Base-by-base conservation (phyloP, 2,113 vertebrate genomes). In the Plestiodon gilberti region DNA sequence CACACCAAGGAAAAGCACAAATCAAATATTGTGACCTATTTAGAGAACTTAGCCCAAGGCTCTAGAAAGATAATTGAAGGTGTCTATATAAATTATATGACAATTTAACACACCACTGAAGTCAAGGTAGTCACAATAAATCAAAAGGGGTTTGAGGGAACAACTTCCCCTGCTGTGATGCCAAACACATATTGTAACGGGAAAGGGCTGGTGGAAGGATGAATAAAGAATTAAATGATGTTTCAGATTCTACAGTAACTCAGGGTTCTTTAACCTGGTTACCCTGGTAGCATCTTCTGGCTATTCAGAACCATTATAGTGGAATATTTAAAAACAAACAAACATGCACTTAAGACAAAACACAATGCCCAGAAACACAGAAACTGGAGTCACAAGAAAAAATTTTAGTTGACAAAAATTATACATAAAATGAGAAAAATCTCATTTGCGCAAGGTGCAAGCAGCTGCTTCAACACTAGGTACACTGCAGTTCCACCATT, bases 401-500 rank as follows among this genome's bases (percentile, higher is more conserved):
- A 94, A 94, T 94, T 87, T 62, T 95, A 96, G 94, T 96, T 93
- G 95, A 96, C 94, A 95, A 95, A 89, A 93, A 94, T 95, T 96
- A 93, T 96, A 96, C 95, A 96, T 95, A 94, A 96, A 92, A 94
- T 93, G 92, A 94, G 94, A 95, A 95, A 95, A 96, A 93, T 95
- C 94, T 95, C 95, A 95, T 95, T 89, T 90, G 83, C 91, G 92
- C 91, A 92, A 94, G 92, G 92, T 94, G 92, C 93, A 94, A 94
- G 92, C 90, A 88, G 92, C 94, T 93, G 84, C 93, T 93, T 91
- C 52, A 92, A 95, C 94, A 93, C 94, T 92, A 95, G 91, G 82
- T 93, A 95, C 93, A 95, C 94, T 95, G 95, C 96, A 92, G 92
- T 91, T 93, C 91, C 91, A 94, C 90, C 91, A 94, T 88, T 91